These are phyloP conservation scores for Platichthys stellatus DNA, from an alignment of 2,113 vertebrate species.

Conservation along the genomic window DNA sequence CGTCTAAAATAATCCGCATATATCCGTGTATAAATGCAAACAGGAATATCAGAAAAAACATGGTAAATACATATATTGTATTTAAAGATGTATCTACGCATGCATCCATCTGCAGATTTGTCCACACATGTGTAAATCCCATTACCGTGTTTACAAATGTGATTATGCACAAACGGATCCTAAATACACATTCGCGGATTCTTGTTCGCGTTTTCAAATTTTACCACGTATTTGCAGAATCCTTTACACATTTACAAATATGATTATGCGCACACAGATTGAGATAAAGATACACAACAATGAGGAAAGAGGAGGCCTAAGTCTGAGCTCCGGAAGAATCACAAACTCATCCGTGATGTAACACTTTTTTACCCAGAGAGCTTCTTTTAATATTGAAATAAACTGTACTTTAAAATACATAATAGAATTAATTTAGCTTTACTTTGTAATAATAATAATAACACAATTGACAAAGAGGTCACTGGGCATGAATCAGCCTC, in stretches of 20 bases:
- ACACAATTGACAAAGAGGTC: conserved; percentile 43
- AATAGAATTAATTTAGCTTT: conserved; percentile 12
- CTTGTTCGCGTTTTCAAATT: too few relatives aligned
- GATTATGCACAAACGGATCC: too few relatives aligned
- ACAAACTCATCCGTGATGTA: neutral
- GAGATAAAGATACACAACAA: neutral
- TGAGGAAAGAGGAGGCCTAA: neutral
- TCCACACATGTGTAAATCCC: too few relatives aligned
- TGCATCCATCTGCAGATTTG: too few relatives aligned
- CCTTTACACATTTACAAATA: neutral
- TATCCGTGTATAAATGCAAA: neutral
- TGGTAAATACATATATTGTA: too few relatives aligned
- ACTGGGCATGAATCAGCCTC: conserved; percentile 23
- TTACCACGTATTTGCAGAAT: too few relatives aligned
- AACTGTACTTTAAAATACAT: conserved; percentile 6
- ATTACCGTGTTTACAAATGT: too few relatives aligned
- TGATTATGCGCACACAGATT: neutral
- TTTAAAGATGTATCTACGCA: too few relatives aligned
- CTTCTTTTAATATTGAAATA: conserved; percentile 28
- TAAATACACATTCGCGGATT: too few relatives aligned
- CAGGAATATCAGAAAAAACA: neutral
- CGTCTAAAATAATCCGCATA: too few relatives aligned
- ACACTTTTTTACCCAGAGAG: conserved; percentile 4
- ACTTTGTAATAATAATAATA: conserved; percentile 20
- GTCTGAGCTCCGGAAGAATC: conserved; percentile 4